Conservation (phyloP, 30 jellyfish, hydroid and myxozoan genomes). For the Cassiopea xamachana region DNA sequence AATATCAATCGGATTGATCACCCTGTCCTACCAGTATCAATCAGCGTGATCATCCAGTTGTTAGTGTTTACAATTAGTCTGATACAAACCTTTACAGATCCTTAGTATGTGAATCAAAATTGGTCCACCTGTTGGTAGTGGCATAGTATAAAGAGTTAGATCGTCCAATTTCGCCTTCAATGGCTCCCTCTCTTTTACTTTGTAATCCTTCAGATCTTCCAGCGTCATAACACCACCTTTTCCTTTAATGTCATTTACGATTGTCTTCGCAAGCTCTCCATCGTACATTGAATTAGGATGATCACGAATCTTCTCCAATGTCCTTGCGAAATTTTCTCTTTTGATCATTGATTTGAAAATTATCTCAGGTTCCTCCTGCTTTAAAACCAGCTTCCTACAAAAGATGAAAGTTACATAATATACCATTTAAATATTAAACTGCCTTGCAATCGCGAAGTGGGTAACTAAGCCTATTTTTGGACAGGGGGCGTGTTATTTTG, state of each 20-base stretch:
- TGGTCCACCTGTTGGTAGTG: slow-evolving; percentile 91
- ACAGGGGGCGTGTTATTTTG: too few relatives aligned
- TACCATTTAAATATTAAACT: too few relatives aligned
- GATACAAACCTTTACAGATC: slow-evolving; percentile 65
- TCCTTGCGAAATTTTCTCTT: slow-evolving; percentile 53
- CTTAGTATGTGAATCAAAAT: slow-evolving; percentile 71
- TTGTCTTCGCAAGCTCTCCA: slow-evolving; percentile 73
- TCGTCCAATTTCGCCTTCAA: slow-evolving; percentile 24
- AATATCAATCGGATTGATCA: too few relatives aligned
- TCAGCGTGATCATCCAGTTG: too few relatives aligned
- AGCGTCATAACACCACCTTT: slow-evolving; percentile 71
- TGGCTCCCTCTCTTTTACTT: slow-evolving; percentile 60
- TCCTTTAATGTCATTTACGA: slow-evolving; percentile 53
- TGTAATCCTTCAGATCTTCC: slow-evolving; percentile 70
- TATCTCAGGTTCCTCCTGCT: neutral
- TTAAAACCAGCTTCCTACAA: neutral
- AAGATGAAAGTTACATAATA: neutral
- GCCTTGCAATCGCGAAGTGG: too few relatives aligned
- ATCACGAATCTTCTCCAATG: slow-evolving; percentile 61
- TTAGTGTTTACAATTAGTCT: neutral
- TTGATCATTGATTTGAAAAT: neutral
- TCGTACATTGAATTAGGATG: slow-evolving; percentile 65
- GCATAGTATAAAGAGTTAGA: slow-evolving; percentile 67
- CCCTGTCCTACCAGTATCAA: too few relatives aligned
- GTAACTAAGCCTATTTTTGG: too few relatives aligned